Evolutionary conservation across 2,113 vertebrate genomes (phyloP), one percentile per base, ranked within the genome.

Genomic region (Hypomesus transpacificus): DNA sequence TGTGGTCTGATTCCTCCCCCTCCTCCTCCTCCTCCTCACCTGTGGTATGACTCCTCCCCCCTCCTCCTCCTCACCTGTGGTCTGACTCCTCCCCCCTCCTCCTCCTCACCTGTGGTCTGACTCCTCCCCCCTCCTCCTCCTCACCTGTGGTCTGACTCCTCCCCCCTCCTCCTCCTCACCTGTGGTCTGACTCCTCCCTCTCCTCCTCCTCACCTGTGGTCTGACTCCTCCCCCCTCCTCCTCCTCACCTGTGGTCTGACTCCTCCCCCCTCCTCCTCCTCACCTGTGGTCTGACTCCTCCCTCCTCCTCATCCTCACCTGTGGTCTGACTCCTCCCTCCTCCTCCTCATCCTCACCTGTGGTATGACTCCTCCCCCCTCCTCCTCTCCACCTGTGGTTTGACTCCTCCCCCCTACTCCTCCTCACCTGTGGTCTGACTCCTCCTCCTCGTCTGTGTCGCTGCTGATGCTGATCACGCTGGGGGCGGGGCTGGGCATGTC

Each of bases 391-490:
- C 39, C 39, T 11, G 39, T 11, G 39, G 39, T 46, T 8, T 46
- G 39, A 46, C 39, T 46, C 39, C 39, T 11, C 5, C 39, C 39
- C 39, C 39, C 31, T n/a, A n/a, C n/a, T 34, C 31, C 31, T 7
- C 31, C 31, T 34, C 31, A 34, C 31, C 31, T 34, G 31, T 34
- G 31, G 31, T 34, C 31, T 34, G 31, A 26, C 85, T 94, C 94
- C 26, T 95, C 93, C 64, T 82, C 77, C 11, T 94, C 94, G 8
- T 96, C 94, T 0, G 93, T 94, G 80, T 97, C 96, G 1, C 96
- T 98, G 90, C 92, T 95, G 73, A 99, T 96, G 84, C 96, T 98
- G 88, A 98, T 96, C 20, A 98, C 93, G 0, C 97, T 99, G 86
- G 92, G 90, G 0, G 93, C 86, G 0, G 96, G 96, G 85, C 97